Conservation (phyloP, 2,113 vertebrate genomes). For the Peromyscus leucopus region DNA sequence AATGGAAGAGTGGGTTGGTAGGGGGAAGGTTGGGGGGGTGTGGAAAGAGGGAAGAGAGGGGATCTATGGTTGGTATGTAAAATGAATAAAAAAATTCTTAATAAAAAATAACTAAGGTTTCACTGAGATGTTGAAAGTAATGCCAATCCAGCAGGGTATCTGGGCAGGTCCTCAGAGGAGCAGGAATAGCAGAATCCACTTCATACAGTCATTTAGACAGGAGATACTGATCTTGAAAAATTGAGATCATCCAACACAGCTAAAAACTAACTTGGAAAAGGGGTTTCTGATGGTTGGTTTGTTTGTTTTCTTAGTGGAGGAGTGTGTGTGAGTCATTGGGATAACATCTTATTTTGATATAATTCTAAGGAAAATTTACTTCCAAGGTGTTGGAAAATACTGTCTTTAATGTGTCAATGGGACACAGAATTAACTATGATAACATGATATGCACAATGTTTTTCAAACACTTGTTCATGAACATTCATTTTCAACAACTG, state of each 20-base stretch:
- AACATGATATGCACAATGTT: background rate
- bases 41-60: too few relatives aligned
- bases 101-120: too few relatives aligned
- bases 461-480: slow-evolving; percentile 60
- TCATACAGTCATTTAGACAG: background rate
- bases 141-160: background rate
- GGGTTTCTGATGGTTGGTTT: too few relatives aligned
- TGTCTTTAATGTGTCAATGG: slow-evolving; percentile 57
- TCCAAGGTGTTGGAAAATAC: slow-evolving; percentile 9
- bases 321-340: background rate
- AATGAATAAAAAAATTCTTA: too few relatives aligned
- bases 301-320: background rate
- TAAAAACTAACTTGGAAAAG: slow-evolving; percentile 4
- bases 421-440: background rate
- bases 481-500: background rate
- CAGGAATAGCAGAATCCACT: background rate
- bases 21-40: too few relatives aligned
- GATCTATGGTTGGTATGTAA: too few relatives aligned
- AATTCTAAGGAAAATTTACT: slow-evolving; percentile 39
- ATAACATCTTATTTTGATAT: background rate
- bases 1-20: too few relatives aligned
- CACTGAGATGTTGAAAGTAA: background rate
- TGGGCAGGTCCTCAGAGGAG: background rate
- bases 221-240: background rate
- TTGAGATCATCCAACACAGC: background rate